Evolutionary conservation across 37 sponge, comb jelly and placozoan genomes (phyloP), one percentile per base, ranked within the genome.

Genomic region (Corticium candelabrum): DNA sequence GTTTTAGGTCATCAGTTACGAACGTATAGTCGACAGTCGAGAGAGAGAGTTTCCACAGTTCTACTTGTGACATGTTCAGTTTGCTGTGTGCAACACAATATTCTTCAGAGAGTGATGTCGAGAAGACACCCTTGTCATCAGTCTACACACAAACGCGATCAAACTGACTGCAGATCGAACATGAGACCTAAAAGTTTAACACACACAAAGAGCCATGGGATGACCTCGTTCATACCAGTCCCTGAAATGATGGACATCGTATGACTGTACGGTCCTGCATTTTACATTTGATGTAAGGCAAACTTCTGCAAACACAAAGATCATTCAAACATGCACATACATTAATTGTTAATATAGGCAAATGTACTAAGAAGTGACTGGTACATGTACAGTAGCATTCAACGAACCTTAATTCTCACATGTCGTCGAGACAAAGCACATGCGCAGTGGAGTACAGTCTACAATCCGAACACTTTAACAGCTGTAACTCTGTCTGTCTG

Each of bases 91-190:
- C 85, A 71, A 84, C 74, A 4, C 29, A 37, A 68, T 92, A 92
- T 41, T 92, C 93, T 35, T 89, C 82, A 0, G 90, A 86, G 32
- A 92, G 80, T 15, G 87, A 34, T 0, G 89, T 84, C 4, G 78
- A 34, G 67, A 92, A 92, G 4, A 92, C 78, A 31, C 93, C 93
- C 75, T 92, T 92, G 67, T 89, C 93, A 81, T 92, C 92, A 32
- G 92, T 88, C 87, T 89, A 76, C 35, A 82, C 0, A 74, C 40
- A 31, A 34, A 78, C 73, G 31, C 36, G 5, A 4, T 29, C 36
- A 35, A 4, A 35, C 73, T 29, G 5, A 35, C 73, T 29, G 21
- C 7, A 30, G 21, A 70, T 29, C 21, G 73, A 5, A 43, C 56
- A 43, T 11, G 11, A 11, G n/a, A n/a, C 62, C 21, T 74, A 30